These are phyloP conservation scores for Deroplatys truncata DNA, from an alignment of 2,888 invertebrate genomes.

Conservation along the genomic window DNA sequence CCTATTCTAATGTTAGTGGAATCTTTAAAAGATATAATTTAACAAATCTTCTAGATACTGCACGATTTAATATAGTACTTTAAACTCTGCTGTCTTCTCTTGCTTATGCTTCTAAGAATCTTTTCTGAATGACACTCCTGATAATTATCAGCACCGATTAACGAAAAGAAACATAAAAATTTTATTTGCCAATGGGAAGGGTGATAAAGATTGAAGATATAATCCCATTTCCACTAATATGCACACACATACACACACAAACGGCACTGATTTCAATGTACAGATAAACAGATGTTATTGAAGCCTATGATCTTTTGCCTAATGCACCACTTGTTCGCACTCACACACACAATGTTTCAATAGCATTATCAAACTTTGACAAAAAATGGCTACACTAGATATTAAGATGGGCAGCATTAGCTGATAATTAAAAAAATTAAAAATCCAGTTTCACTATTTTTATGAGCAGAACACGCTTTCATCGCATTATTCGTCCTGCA, in stretches of 20 bases:
- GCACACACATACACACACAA: not conserved
- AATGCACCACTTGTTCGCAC: not conserved
- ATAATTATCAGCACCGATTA: not conserved
- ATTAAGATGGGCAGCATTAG: not conserved
- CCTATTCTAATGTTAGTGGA: not conserved
- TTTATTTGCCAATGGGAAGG: not conserved
- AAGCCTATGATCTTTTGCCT: not conserved
- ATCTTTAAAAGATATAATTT: not conserved
- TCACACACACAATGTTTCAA: not conserved
- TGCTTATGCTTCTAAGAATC: not conserved
- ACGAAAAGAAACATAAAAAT: not conserved
- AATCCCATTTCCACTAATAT: not conserved
- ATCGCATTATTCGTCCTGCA: not conserved
- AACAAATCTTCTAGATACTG: not conserved
- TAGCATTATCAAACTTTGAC: not conserved
- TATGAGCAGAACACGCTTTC: not conserved
- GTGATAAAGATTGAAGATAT: not conserved
- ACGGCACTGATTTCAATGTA: not conserved
- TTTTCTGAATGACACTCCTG: not conserved
- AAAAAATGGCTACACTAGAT: not conserved
- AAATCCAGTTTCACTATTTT: not conserved
- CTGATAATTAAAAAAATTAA: not conserved
- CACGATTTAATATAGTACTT: not conserved
- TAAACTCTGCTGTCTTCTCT: not conserved
- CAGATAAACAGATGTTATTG: not conserved